Evolutionary conservation across 2,888 invertebrate species (phyloP), one percentile per base, ranked within the genome.

Genomic region (Rhabditophanes sp.): DNA sequence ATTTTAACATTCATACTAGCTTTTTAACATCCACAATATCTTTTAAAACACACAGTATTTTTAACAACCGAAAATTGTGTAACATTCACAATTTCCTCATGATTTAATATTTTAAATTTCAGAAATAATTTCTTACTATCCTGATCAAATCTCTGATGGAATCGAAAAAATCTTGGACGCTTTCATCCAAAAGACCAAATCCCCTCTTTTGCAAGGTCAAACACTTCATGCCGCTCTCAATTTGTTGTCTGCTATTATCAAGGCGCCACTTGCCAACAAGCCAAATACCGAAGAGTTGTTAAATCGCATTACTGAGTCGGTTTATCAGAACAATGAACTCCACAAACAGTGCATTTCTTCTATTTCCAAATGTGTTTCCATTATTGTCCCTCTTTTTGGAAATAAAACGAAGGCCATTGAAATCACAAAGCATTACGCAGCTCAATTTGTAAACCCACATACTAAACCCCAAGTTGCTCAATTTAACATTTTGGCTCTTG

Each of bases 351-450:
- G 88, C 12, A 88, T 82, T 71, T 83, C 87, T 68, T 88, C 88
- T 16, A 74, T 93, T 56, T 88, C 93, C 4, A 88, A 90, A 67
- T 88, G 87, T 67, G 83, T 88, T 33, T 88, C 90, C 4, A 83
- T 85, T 0, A 75, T 93, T 35, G 84, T 39, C 15, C 22, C 27
- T n/a, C n/a, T n/a, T n/a, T n/a, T n/a, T n/a, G n/a, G n/a, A n/a
- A n/a, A 84, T 9, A 77, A n/a, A n/a, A n/a, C n/a, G n/a, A n/a
- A n/a, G n/a, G 23, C 9, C n/a, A n/a, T n/a, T n/a, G n/a, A n/a
- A n/a, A n/a, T n/a, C n/a, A n/a, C n/a, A 32, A 32, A 18, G 35
- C 11, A 16, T 9, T 11, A n/a, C 17, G 6, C 33, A 82, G 33
- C 35, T 12, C 19, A 32, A 4, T 18, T 32, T 9, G 26, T 17